Base-by-base conservation (phyloP, 2,888 invertebrate species). In the Drosophila kambysellisi region DNA sequence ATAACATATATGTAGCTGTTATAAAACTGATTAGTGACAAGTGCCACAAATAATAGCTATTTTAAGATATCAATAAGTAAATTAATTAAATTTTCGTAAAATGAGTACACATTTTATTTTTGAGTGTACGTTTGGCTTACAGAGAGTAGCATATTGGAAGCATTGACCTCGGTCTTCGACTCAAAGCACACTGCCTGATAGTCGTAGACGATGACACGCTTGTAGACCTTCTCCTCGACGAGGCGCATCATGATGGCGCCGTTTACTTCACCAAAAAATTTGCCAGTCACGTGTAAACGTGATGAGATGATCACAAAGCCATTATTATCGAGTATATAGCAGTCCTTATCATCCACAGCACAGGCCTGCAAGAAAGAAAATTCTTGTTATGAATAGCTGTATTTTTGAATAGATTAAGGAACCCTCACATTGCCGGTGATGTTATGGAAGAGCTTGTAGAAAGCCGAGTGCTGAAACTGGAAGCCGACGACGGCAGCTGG, bases 141-240 rank as follows among this genome's bases (percentile, higher is more conserved):
- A 93, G 96, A 95, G 66, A 95, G 91, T 74, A 96, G 88, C 76
- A 93, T 93, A 56, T 93, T 94, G n/a, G 94, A 96, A 20, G 94
- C 94, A 85, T 95, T 97, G 20, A 94, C 94, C 6, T 95, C 95
- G 72, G 94, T 95, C 79, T 94, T 95, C 60, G 95, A 94, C 76
- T 96, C 95, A 84, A 97, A 97, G 92, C 98, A 98, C 29, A 98
- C 97, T 0, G 97, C 97, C 93, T 98, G 98, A 91, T 98, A 98
- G 92, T 98, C 98, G 79, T 96, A 96, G 63, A 98, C 95, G 63
- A 95, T 94, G 15, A 97, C 95, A 64, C 95, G 94, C 81, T 95
- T 95, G 92, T 95, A 98, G 41, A 98, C 95, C 11, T 95, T 95
- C 72, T 96, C 96, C 69, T 95, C 95, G 0, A 98, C 95, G 58